phyloP scores from a whole-genome alignment of 2,113 vertebrate species.

The Pantherophis guttatus region DNA sequence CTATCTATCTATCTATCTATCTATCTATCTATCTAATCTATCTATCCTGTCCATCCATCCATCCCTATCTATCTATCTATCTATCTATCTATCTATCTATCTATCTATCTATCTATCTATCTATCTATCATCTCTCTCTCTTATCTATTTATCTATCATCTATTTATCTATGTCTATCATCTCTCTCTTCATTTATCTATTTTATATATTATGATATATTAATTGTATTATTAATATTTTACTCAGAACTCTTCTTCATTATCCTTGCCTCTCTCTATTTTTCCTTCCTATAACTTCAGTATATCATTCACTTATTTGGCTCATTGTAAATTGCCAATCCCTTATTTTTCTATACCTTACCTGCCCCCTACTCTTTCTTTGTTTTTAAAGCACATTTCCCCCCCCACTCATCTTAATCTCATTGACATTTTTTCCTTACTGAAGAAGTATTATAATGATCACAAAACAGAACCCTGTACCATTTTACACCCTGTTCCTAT shows the following conservation, averaged over 20 bases:
- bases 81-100: too few relatives aligned
- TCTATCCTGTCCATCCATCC: too few relatives aligned
- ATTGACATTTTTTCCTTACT: constrained; percentile 8
- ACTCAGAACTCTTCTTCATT: constrained; percentile 47
- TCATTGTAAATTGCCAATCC: constrained; percentile 1
- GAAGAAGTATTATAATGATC: constrained; percentile 2
- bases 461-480: constrained; percentile 22
- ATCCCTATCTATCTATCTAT: too few relatives aligned
- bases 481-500: constrained; percentile 9
- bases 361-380: constrained; percentile 15
- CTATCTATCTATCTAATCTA: too few relatives aligned
- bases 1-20: too few relatives aligned
- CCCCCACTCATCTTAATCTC: neutral
- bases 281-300: neutral
- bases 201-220: neutral
- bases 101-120: too few relatives aligned
- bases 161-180: too few relatives aligned
- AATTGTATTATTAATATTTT: neutral
- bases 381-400: constrained; percentile 10
- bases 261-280: neutral
- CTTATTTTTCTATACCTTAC: constrained; percentile 11
- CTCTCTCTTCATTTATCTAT: neutral
- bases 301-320: constrained; percentile 1
- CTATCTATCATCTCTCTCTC: too few relatives aligned
- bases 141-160: too few relatives aligned